These are phyloP conservation scores for Coremacera marginata DNA, from an alignment of 2,888 invertebrate genomes.

Conservation along the genomic window DNA sequence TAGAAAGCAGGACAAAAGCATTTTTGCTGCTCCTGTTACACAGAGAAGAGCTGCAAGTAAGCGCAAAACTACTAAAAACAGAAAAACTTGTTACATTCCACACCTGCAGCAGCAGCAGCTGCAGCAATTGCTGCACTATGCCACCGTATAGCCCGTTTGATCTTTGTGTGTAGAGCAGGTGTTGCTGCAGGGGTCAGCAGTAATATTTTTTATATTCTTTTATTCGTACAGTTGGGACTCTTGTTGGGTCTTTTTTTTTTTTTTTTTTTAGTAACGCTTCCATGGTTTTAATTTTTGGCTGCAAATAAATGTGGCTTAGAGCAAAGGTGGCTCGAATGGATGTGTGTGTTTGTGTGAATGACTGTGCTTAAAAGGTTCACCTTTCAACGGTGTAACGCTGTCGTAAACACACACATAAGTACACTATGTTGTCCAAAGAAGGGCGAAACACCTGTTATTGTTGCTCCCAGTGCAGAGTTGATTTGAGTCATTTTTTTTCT, in stretches of 20 bases:
- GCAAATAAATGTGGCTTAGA: conserved; percentile 5
- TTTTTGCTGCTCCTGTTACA: not conserved
- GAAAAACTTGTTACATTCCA: not conserved
- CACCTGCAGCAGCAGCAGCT: not conserved
- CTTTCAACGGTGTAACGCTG: not conserved
- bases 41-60: not conserved
- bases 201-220: conserved; percentile 54
- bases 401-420: not conserved
- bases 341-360: not conserved
- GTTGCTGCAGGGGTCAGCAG: conserved; percentile 62
- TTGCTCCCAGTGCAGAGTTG: too few species aligned
- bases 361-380: not conserved
- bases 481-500: too few species aligned
- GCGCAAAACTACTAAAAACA: not conserved
- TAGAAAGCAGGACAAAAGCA: not conserved
- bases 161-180: conserved; percentile 14
- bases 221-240: not conserved
- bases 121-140: not conserved
- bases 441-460: too few species aligned
- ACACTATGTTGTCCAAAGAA: too few species aligned
- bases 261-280: conserved; percentile 2
- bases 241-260: not conserved
- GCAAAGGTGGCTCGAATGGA: not conserved
- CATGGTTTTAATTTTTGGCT: not conserved
- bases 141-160: not conserved